A percentile compares a stretch with the other conserved stretches of the same genome.
Conservation (phyloP, 2,113 vertebrate species). For the Antechinus flavipes region DNA sequence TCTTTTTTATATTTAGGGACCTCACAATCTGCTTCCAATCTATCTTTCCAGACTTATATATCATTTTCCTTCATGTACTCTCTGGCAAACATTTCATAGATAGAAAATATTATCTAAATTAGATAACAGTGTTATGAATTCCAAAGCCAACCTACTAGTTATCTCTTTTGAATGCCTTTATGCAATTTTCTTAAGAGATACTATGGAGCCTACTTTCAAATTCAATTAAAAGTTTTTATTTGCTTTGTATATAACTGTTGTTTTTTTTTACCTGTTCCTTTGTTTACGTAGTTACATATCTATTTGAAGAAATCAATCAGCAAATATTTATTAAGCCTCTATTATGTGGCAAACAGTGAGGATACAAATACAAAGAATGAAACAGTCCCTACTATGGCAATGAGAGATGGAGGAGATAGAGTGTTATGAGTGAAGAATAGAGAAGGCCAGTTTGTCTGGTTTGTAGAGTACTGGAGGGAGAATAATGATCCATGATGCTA, state of each 20-base stretch:
- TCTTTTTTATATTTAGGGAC: not conserved
- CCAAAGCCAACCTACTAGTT: not conserved
- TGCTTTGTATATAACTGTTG: not conserved
- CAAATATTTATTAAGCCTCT: not conserved
- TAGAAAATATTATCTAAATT: not conserved
- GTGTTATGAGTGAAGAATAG: not conserved
- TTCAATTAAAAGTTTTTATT: not conserved
- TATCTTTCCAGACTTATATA: not conserved
- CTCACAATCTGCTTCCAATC: not conserved
- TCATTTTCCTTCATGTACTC: not conserved
- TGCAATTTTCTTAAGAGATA: not conserved
- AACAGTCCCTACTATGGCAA: not conserved
- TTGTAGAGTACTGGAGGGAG: not conserved
- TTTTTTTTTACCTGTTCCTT: not conserved
- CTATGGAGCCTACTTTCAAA: not conserved
- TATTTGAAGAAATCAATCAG: not conserved
- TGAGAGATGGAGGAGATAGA: not conserved
- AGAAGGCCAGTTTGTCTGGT: not conserved
- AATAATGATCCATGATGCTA: not conserved
- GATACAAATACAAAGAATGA: not conserved
- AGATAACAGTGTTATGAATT: not conserved
- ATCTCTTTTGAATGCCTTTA: not conserved
- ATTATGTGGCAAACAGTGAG: not conserved
- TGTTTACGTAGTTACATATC: not conserved
- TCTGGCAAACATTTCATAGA: not conserved